These are phyloP conservation scores for Meloe dianella DNA, from an alignment of 2,888 invertebrate species.

Conservation along the genomic window DNA sequence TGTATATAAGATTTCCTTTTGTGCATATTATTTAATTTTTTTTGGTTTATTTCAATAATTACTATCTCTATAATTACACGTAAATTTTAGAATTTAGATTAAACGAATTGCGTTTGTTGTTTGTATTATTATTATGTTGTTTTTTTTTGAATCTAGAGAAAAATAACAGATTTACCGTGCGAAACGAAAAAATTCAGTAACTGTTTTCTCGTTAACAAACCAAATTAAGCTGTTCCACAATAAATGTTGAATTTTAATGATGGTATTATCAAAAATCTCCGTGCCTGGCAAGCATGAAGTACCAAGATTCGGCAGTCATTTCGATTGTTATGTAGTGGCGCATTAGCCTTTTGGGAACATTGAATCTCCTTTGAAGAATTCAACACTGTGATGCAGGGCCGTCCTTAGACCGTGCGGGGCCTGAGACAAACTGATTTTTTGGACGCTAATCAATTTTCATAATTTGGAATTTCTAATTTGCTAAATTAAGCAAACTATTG, in stretches of 20 bases:
- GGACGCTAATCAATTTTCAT: too few relatives aligned
- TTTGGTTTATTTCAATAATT: slow-evolving; percentile 15
- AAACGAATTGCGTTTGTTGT: background rate
- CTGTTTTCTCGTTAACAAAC: background rate
- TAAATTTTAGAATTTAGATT: background rate
- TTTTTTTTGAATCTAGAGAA: background rate
- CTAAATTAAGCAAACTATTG: too few relatives aligned
- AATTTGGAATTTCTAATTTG: too few relatives aligned
- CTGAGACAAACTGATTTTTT: too few relatives aligned
- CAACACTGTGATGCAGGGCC: too few relatives aligned
- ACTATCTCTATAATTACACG: background rate
- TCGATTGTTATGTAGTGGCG: too few relatives aligned
- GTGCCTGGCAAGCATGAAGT: too few relatives aligned
- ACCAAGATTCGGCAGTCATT: too few relatives aligned
- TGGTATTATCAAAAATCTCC: too few relatives aligned
- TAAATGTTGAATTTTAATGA: background rate
- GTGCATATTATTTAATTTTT: slow-evolving; percentile 20
- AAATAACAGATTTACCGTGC: background rate
- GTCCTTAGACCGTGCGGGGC: too few relatives aligned
- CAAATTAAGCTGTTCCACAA: background rate
- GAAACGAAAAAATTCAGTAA: background rate
- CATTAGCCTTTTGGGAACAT: too few relatives aligned
- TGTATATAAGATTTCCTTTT: slow-evolving; percentile 29
- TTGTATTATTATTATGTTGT: background rate
- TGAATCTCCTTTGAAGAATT: too few relatives aligned